Evolutionary conservation across 2,113 vertebrate species (phyloP).

Genomic region (Erythrocercus mccallii): DNA sequence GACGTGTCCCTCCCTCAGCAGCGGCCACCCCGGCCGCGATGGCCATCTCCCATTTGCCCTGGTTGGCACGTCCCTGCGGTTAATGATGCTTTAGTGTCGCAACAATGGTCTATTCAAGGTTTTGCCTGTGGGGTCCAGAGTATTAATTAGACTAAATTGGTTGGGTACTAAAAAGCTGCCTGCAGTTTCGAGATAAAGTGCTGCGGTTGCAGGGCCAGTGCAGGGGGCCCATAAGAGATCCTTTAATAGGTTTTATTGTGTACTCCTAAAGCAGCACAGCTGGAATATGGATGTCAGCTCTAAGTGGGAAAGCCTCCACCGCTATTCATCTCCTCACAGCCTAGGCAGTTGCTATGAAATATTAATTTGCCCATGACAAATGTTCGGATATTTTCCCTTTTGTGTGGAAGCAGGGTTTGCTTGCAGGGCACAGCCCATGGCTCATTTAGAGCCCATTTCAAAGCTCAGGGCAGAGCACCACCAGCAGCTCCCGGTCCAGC

Average conservation of each 20-base stretch:
- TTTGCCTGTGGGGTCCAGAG: conserved; percentile 23
- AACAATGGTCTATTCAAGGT: conserved; percentile 10
- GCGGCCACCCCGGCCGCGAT: not conserved
- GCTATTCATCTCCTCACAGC: not conserved
- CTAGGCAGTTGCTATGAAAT: not conserved
- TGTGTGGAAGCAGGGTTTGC: not conserved
- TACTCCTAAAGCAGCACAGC: not conserved
- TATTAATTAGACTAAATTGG: conserved; percentile 57
- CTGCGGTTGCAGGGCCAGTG: not conserved
- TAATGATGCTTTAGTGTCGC: not conserved
- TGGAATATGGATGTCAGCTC: not conserved
- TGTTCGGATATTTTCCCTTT: not conserved
- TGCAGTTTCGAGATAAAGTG: conserved; percentile 60
- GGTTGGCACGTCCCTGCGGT: not conserved
- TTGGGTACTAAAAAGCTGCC: conserved; percentile 27
- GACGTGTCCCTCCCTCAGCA: not conserved
- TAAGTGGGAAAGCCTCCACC: not conserved
- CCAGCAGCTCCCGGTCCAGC: rapidly evolving
- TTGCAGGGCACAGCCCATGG: not conserved
- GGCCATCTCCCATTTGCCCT: not conserved
- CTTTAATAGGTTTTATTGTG: conserved; percentile 28
- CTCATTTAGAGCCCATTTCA: not conserved
- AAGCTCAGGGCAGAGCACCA: not conserved
- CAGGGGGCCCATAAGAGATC: not conserved
- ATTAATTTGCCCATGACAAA: not conserved